Evolutionary conservation across 2,888 invertebrate genomes (phyloP).

Genomic region (Tethea ocularis): DNA sequence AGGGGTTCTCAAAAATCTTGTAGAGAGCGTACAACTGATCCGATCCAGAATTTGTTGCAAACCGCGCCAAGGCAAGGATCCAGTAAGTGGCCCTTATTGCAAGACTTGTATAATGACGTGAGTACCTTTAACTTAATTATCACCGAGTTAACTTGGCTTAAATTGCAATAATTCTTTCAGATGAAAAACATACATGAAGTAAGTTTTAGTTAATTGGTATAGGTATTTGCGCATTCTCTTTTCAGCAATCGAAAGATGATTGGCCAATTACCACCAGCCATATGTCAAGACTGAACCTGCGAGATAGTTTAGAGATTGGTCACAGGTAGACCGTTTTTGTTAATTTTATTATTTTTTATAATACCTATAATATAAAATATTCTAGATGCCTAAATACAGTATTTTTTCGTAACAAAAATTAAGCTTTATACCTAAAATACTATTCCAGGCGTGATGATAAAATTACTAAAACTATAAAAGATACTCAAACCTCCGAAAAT

Average conservation of each 20-base stretch:
- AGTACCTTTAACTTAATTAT: background rate
- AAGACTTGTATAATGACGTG: background rate
- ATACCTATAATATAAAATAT: background rate
- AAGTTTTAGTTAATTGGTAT: conserved; percentile 6
- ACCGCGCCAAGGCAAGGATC: conserved; percentile 18
- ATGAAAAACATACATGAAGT: background rate
- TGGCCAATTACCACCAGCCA: conserved; percentile 19
- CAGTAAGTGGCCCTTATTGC: background rate
- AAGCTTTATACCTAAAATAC: background rate
- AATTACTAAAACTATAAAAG: conserved; percentile 19
- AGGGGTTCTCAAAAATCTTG: conserved; percentile 19
- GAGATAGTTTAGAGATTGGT: conserved; percentile 69
- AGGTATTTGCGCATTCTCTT: conserved; percentile 34
- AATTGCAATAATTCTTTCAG: background rate
- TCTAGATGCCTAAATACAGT: background rate
- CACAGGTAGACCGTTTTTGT: conserved; percentile 58
- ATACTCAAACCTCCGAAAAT: conserved; percentile 22
- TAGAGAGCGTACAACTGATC: conserved; percentile 15
- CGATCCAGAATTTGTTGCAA: conserved; percentile 36
- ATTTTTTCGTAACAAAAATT: background rate
- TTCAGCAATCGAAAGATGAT: conserved; percentile 48
- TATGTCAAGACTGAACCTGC: conserved; percentile 48
- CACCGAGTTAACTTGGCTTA: background rate
- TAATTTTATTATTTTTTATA: conserved; percentile 30
- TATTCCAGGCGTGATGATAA: conserved; percentile 37